Percentiles rank a stretch among this genome's conserved stretches.
phyloP scores from a whole-genome alignment of 2,113 vertebrate species.

The Ellobius talpinus region DNA sequence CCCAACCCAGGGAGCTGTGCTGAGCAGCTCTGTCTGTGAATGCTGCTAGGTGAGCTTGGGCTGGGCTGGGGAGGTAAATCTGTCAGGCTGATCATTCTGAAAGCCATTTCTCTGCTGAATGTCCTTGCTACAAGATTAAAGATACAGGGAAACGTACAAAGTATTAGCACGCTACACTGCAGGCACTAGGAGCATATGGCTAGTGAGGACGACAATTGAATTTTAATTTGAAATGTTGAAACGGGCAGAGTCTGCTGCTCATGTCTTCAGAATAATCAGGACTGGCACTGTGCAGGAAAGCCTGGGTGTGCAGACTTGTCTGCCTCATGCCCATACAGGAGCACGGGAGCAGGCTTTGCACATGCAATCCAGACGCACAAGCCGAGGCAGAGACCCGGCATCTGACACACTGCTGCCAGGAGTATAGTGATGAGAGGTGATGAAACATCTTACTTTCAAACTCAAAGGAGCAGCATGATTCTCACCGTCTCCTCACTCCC shows the following conservation, averaged over 20 bases:
- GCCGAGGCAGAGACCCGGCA: slow-evolving; percentile 65
- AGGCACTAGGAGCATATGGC: neutral
- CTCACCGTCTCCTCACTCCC: neutral
- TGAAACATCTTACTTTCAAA: slow-evolving; percentile 54
- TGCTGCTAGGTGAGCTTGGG: neutral
- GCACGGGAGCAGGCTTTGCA: slow-evolving; percentile 65
- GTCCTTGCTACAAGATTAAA: neutral
- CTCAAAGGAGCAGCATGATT: slow-evolving; percentile 13
- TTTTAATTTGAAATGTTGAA: slow-evolving; percentile 55
- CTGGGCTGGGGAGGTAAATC: neutral
- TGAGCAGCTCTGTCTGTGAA: neutral
- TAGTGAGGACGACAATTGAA: slow-evolving; percentile 15
- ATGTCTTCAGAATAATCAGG: slow-evolving; percentile 49
- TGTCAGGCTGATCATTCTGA: neutral
- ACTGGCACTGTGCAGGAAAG: slow-evolving; percentile 7
- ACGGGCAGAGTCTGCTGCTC: slow-evolving; percentile 58
- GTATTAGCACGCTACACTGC: too few species aligned
- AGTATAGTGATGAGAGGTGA: slow-evolving; percentile 21
- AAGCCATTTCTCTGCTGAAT: neutral
- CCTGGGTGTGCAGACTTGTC: slow-evolving; percentile 70
- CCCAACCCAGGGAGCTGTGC: neutral
- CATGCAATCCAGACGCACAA: slow-evolving; percentile 44
- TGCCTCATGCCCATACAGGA: slow-evolving; percentile 78
- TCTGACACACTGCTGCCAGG: slow-evolving; percentile 10
- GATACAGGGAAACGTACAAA: neutral